Evolutionary conservation across 2,888 invertebrate genomes (phyloP).

Genomic region (Idaea straminata): DNA sequence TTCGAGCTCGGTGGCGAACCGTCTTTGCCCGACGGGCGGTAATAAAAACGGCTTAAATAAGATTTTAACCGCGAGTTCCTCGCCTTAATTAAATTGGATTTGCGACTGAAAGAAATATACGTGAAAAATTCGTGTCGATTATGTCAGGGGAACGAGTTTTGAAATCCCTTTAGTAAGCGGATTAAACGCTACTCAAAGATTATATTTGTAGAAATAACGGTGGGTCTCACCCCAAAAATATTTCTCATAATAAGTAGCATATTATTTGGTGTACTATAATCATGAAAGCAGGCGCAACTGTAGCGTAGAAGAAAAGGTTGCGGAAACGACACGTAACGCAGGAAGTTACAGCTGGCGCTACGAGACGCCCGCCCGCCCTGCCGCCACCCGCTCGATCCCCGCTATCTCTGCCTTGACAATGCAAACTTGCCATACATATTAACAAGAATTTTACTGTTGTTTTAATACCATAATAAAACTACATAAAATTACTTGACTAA

Average conservation of each 20-base stretch:
- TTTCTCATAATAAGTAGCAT: not conserved
- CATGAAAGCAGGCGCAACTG: not conserved
- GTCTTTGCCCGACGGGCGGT: constrained; percentile 77
- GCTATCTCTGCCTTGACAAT: not conserved
- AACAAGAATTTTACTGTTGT: constrained; percentile 4
- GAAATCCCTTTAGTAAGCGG: constrained; percentile 64
- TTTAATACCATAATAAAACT: constrained; percentile 17
- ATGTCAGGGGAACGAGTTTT: constrained; percentile 69
- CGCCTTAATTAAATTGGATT: constrained; percentile 81
- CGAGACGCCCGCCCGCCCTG: not conserved
- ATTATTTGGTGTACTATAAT: not conserved
- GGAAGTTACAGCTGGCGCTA: constrained; percentile 56
- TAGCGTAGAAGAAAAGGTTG: constrained; percentile 13
- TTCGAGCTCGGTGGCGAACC: constrained; percentile 71
- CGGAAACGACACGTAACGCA: constrained; percentile 41
- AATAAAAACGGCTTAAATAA: constrained; percentile 80
- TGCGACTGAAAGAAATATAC: constrained; percentile 78
- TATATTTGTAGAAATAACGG: constrained; percentile 39
- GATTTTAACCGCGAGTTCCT: constrained; percentile 79
- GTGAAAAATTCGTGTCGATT: constrained; percentile 78
- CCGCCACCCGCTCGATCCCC: not conserved
- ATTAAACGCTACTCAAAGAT: constrained; percentile 56
- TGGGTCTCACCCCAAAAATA: constrained; percentile 35
- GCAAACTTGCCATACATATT: not conserved
- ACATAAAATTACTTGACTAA: constrained; percentile 11